Evolutionary conservation across 1,140 invertebrate species (phyloP), one percentile per base, ranked within the genome.

Genomic region (Drosophila persimilis): DNA sequence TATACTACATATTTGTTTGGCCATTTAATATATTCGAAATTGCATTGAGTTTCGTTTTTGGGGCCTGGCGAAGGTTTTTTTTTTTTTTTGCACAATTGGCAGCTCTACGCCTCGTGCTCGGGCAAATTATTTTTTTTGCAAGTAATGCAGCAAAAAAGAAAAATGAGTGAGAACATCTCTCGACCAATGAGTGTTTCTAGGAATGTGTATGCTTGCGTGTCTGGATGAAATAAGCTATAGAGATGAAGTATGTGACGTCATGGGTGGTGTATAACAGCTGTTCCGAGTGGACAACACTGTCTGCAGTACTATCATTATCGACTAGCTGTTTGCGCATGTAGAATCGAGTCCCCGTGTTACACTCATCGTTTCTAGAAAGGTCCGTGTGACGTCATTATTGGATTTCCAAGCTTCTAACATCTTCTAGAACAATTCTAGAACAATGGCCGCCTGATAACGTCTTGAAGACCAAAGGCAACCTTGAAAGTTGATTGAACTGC

Each of bases 401-500:
- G 5, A 20, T 48, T 24, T 17, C 13, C 11, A 13, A 39, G 11
- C 11, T 39, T 39, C 9, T 39, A 13, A 1, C 35, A 39, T 39
- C 35, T 39, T 39, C 35, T 13, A 13, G 5, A 17, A 17, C 17
- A 54, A 39, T 39, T 39, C 35, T 13, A 13, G 5, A 17, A 17
- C 17, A 54, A 39, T 15, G 39, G 54, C 29, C 43, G 15, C 29
- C n/a, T 65, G 26, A 53, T 55, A 74, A 56, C 44, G 58, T 31
- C 9, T 17, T 47, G 24, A 26, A 41, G 43, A 20, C 52, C 46
- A 26, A 62, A 65, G 35, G 43, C 64, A 86, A 86, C 81, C 81
- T 86, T 86, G 81, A 86, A 78, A 80, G 81, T 86, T 86, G 81
- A 86, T 72, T 86, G 77, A 81, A 86, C 81, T 81, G 59, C 50